phyloP scores from a whole-genome alignment of 2,113 vertebrate genomes.

The Orientallactaga bullata region DNA sequence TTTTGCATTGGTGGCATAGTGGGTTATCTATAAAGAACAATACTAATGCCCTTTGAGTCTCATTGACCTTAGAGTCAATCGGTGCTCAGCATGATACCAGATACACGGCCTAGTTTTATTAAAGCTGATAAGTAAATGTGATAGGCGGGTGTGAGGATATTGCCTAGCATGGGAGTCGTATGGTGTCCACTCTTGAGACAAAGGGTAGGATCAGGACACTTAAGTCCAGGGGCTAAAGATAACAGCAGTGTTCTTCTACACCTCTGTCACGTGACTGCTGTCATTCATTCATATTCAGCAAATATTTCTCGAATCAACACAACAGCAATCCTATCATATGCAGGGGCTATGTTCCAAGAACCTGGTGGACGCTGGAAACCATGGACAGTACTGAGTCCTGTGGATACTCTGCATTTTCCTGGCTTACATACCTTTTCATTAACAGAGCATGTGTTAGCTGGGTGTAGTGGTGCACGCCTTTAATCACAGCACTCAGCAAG shows the following conservation, averaged over 20 bases:
- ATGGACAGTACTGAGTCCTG: neutral
- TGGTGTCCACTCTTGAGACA: neutral
- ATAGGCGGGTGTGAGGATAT: neutral
- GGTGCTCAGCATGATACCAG: neutral
- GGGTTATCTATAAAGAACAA: neutral
- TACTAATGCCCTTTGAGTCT: neutral
- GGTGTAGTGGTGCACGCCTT: no score
- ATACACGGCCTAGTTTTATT: neutral
- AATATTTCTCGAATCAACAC: neutral
- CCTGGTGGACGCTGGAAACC: neutral
- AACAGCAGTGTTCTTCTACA: neutral
- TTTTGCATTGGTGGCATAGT: neutral
- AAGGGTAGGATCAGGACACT: neutral
- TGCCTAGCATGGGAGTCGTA: neutral
- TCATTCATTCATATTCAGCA: neutral
- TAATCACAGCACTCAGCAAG: no score
- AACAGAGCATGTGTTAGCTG: neutral
- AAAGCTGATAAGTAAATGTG: neutral
- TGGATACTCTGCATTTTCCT: neutral
- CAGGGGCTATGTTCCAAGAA: neutral
- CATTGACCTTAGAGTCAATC: constrained; percentile 5
- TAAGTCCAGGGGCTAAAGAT: neutral
- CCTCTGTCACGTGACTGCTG: neutral
- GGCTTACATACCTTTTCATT: neutral
- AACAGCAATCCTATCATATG: neutral